Conservation (phyloP, 2,797 vertebrate species). For the Cygnus olor region DNA sequence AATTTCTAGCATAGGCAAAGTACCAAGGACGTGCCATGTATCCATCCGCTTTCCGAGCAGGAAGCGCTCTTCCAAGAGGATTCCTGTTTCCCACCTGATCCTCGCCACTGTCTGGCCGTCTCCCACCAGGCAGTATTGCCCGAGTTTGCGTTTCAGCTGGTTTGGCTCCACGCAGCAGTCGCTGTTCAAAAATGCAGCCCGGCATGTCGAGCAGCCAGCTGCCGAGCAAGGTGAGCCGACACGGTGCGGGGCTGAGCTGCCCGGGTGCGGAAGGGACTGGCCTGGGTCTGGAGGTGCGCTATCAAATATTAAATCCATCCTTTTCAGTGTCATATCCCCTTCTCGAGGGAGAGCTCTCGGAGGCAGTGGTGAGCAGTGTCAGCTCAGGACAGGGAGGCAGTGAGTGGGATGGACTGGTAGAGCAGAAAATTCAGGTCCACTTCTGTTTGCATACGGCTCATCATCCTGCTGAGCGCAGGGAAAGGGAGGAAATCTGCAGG, state of each 20-base stretch:
- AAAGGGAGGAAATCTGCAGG: slow-evolving; percentile 26
- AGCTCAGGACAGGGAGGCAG: not conserved
- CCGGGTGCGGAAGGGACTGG: not conserved
- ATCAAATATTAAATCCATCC: not conserved
- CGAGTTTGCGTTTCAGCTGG: accelerated
- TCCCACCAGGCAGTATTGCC: not conserved
- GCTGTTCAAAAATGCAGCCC: not conserved
- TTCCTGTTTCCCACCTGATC: not conserved
- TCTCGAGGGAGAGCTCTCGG: not conserved
- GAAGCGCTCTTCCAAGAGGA: not conserved
- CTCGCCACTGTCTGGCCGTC: not conserved
- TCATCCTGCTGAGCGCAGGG: slow-evolving; percentile 20
- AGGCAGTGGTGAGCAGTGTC: not conserved
- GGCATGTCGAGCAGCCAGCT: not conserved
- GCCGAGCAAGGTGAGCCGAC: not conserved
- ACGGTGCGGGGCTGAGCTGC: not conserved
- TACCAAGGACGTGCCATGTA: not conserved
- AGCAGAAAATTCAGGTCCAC: slow-evolving; percentile 7
- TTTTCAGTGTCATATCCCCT: not conserved
- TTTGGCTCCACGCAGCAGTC: not conserved
- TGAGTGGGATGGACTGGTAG: not conserved
- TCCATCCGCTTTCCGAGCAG: not conserved
- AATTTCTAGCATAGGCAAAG: not conserved
- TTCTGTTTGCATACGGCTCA: not conserved
- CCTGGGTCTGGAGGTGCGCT: not conserved